Evolutionary conservation across 2,113 vertebrate genomes (phyloP).

Genomic region (Malurus alboscapulatus): DNA sequence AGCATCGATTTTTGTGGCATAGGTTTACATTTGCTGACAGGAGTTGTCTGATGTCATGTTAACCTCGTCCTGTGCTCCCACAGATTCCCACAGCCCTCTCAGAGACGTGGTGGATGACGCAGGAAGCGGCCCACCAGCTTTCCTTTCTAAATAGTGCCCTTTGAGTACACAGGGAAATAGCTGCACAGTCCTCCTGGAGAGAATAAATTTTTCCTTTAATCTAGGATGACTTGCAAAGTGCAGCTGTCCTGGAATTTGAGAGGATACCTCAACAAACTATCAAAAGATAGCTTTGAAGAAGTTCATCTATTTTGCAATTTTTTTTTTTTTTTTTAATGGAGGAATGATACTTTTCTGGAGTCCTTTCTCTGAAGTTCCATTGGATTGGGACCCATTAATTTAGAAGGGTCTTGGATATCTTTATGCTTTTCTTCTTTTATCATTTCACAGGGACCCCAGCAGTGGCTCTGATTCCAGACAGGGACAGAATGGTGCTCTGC

Average conservation of each 20-base stretch:
- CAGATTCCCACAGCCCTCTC: conserved; percentile 32
- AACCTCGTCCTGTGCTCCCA: not conserved
- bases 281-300: not conserved
- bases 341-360: not conserved
- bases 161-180: not conserved
- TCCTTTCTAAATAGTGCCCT: not conserved
- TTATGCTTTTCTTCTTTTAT: not conserved
- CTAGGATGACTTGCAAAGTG: not conserved
- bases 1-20: not conserved
- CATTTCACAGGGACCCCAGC: not conserved
- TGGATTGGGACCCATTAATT: not conserved
- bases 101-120: not conserved
- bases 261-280: not conserved
- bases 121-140: not conserved
- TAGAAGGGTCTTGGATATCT: not conserved
- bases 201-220: not conserved
- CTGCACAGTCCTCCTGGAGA: not conserved
- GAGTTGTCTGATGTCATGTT: not conserved
- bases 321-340: not conserved
- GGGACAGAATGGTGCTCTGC: not conserved
- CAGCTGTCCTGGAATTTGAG: not conserved
- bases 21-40: conserved; percentile 27
- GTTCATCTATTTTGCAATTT: not conserved
- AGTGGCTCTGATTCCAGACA: not conserved
- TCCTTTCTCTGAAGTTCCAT: not conserved